These are phyloP conservation scores for Stichopus chloronotus DNA, from an alignment of 35 echinoderm and acorn worm species.

Conservation along the genomic window DNA sequence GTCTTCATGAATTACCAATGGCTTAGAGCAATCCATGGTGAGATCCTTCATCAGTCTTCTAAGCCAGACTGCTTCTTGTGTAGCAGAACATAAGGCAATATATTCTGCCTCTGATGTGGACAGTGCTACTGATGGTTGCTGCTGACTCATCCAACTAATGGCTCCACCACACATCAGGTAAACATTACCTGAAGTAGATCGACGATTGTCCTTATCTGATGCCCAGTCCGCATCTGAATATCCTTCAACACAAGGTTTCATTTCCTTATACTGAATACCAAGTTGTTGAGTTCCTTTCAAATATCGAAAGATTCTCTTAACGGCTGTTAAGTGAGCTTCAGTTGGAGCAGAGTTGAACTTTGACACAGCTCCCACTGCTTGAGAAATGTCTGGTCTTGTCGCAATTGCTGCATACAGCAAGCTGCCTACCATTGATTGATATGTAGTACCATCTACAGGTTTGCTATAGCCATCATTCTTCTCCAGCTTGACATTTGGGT, in stretches of 20 bases:
- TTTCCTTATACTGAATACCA: neutral
- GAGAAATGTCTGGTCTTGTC: conserved; percentile 32
- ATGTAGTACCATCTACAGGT: neutral
- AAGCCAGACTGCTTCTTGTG: conserved; percentile 39
- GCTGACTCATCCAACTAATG: conserved; percentile 14
- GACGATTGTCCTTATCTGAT: neutral
- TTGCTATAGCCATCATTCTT: neutral
- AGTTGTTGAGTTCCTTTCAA: neutral
- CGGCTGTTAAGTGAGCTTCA: neutral
- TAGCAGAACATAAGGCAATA: conserved; percentile 36
- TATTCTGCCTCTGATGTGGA: conserved; percentile 35
- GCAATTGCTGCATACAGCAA: conserved; percentile 20
- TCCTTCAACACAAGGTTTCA: neutral
- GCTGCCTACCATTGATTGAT: conserved; percentile 26
- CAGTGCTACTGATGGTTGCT: conserved; percentile 22
- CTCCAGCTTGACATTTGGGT: conserved; percentile 9
- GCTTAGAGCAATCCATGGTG: neutral
- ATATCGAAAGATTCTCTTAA: conserved; percentile 10
- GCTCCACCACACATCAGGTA: neutral
- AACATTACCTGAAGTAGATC: neutral
- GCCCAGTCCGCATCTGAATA: conserved; percentile 35
- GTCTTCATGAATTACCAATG: neutral
- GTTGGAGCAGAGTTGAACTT: neutral
- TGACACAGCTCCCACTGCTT: neutral
- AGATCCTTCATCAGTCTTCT: conserved; percentile 10